Base-by-base conservation (phyloP, 2,797 vertebrate species). In the Gymnothorax javanicus region DNA sequence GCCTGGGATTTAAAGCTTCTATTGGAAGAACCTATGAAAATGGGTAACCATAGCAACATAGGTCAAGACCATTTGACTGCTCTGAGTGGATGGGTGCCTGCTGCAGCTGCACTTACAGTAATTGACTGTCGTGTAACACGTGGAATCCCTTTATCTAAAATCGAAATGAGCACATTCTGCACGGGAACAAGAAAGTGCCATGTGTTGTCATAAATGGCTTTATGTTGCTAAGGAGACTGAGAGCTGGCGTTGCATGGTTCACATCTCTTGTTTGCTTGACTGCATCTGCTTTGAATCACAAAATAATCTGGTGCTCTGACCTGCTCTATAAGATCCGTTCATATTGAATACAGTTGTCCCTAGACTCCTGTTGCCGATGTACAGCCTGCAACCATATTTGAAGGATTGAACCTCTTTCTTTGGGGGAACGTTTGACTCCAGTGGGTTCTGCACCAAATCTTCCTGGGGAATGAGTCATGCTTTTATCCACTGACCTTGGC, bases 201-300 rank as follows among this genome's bases (percentile, higher is more conserved):
- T 56, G 43, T n/a, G 54, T 43, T n/a, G 4, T 25, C 7, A 27
- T 83, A 83, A 56, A 69, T 85, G 84, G 43, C 50, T 59, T 82
- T 82, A 82, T 82, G 54, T 81, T 88, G 13, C 52, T 60, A 85
- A 69, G 77, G 64, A 64, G 50, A 56, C 75, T 2, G 77, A 58
- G 59, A 25, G 79, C 69, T 50, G 77, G 54, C 82, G 82, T 85
- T 88, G 87, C 85, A 84, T 83, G 33, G 33, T 59, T 33, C 33
- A 13, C 13, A 33, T 73, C 27, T 59, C 54, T 23, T 58, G 25
- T 27, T 88, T n/a, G 33, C n/a, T 11, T 25, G 43, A 52, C 73
- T 73, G 64, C 79, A 23, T 85, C 69, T 54, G 62, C 67, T 60
- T 83, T 85, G 60, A 25, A 57, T 57, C 56, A 73, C 11, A 12